A percentile compares a stretch with the other conserved stretches of the same genome.
Evolutionary conservation across 2,113 vertebrate species (phyloP).

Genomic region (Sorex fumeus): DNA sequence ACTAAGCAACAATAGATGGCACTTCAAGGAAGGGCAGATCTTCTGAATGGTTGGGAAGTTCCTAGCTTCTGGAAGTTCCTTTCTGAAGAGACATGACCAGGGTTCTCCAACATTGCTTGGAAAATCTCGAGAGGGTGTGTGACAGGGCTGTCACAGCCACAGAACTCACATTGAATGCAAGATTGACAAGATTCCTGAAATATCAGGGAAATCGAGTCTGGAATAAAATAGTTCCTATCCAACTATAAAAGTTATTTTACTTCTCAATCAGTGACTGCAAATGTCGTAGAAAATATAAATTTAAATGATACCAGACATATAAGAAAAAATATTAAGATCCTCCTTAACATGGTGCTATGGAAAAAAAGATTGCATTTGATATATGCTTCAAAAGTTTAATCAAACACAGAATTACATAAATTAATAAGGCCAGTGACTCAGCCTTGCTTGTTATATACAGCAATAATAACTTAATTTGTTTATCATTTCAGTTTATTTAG

Average conservation of each 20-base stretch:
- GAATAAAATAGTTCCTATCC: not conserved
- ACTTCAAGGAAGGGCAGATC: not conserved
- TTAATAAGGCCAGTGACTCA: not conserved
- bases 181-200: not conserved
- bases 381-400: not conserved
- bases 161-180: not conserved
- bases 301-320: not conserved
- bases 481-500: not conserved
- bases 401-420: constrained; percentile 31
- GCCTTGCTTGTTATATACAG: not conserved
- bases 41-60: not conserved
- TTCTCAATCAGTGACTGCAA: not conserved
- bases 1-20: not conserved
- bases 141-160: no score
- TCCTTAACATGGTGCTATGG: not conserved
- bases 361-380: not conserved
- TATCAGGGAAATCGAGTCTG: not conserved
- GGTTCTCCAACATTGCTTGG: not conserved
- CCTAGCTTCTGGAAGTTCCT: not conserved
- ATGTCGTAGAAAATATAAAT: not conserved
- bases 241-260: not conserved
- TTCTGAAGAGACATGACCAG: not conserved
- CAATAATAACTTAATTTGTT: not conserved
- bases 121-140: not conserved
- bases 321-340: not conserved